These are phyloP conservation scores for Agriopis marginaria DNA, from an alignment of 2,888 invertebrate genomes.

Conservation along the genomic window DNA sequence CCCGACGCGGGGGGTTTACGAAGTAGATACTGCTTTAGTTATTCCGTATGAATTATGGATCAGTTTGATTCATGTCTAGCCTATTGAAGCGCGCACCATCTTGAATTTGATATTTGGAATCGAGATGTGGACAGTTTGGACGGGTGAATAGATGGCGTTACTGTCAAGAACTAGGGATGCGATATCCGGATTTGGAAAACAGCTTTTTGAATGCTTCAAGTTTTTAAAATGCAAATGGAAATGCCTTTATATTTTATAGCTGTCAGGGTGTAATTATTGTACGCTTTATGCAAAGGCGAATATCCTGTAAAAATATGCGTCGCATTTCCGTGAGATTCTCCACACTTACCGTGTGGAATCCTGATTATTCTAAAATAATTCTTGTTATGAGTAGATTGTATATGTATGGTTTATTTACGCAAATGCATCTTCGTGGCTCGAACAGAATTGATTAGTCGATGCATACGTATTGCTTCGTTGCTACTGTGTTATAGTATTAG, in stretches of 20 bases:
- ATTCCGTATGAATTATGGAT: conserved; percentile 80
- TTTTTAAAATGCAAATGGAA: too few relatives aligned
- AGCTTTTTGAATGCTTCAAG: too few relatives aligned
- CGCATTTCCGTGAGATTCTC: conserved; percentile 50
- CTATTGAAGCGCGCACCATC: conserved; percentile 59
- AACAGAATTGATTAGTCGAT: conserved; percentile 58
- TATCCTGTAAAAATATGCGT: conserved; percentile 37
- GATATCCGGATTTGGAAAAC: background rate
- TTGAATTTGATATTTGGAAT: conserved; percentile 61
- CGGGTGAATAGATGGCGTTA: conserved; percentile 49
- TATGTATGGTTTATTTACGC: conserved; percentile 65
- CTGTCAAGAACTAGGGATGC: conserved; percentile 8
- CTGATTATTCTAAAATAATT: conserved; percentile 52
- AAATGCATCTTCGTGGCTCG: conserved; percentile 58
- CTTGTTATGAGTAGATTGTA: conserved; percentile 62
- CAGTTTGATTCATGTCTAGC: conserved; percentile 74
- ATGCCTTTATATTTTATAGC: conserved; percentile 1
- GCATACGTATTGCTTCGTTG: conserved; percentile 55
- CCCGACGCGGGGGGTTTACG: conserved; percentile 75
- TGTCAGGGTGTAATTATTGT: conserved; percentile 10
- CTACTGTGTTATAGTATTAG: conserved; percentile 54
- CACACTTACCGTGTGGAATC: conserved; percentile 38
- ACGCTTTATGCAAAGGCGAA: conserved; percentile 4
- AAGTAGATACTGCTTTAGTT: conserved; percentile 67
- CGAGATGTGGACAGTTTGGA: conserved; percentile 51